phyloP scores from a whole-genome alignment of 2,113 vertebrate genomes.

The Vulpes vulpes region DNA sequence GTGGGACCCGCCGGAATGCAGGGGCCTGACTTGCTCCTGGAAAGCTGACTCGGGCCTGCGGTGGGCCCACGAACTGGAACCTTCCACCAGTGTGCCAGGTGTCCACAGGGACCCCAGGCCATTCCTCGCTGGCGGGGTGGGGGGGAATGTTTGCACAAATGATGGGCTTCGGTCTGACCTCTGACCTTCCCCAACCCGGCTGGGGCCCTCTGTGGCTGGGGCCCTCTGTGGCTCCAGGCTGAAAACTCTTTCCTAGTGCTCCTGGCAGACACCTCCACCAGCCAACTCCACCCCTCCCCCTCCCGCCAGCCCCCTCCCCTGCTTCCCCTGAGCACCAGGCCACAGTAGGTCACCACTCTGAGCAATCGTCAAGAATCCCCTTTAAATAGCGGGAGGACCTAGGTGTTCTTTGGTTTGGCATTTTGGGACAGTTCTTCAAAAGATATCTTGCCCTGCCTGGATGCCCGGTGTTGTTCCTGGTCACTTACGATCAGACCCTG shows the following conservation, averaged over 20 bases:
- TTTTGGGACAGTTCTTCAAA: neutral
- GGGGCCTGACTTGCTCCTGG: neutral
- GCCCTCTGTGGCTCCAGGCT: too few relatives aligned
- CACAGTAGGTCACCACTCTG: neutral
- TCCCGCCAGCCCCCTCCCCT: neutral
- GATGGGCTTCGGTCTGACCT: neutral
- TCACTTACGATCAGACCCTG: neutral
- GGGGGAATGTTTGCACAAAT: rapidly evolving
- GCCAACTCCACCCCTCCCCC: neutral
- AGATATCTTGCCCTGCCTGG: neutral
- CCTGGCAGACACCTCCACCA: neutral
- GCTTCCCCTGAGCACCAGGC: neutral
- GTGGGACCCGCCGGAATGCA: neutral
- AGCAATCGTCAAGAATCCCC: neutral
- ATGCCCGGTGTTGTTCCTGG: neutral
- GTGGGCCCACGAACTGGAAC: neutral
- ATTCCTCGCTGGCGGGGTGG: too few relatives aligned
- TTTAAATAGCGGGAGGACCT: neutral
- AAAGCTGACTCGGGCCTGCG: neutral
- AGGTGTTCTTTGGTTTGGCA: neutral
- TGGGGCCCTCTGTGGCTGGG: too few relatives aligned
- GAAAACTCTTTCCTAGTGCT: neutral
- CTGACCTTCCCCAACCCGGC: too few relatives aligned
- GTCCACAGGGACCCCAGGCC: neutral
- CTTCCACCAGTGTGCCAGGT: neutral